These are phyloP conservation scores for Andrena hattorfiana DNA, from an alignment of 2,888 invertebrate species.

Conservation along the genomic window DNA sequence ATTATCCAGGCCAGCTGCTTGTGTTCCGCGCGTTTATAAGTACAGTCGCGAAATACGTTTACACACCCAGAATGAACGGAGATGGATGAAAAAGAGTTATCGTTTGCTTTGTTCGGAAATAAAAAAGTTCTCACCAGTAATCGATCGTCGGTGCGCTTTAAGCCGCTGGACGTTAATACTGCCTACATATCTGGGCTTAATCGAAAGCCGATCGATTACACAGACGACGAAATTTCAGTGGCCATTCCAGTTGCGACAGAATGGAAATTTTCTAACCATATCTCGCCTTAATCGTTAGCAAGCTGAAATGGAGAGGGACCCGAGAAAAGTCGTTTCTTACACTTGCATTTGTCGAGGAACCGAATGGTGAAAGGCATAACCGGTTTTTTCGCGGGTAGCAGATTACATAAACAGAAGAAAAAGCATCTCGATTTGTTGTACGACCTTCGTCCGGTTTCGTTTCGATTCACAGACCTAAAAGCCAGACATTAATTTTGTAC, in stretches of 20 bases:
- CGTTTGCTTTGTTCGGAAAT: neutral
- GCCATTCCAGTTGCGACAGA: too few species aligned
- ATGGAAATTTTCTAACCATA: neutral
- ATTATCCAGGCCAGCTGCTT: neutral
- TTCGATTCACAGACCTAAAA: slow-evolving; percentile 3
- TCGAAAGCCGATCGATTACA: too few species aligned
- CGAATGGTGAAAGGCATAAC: slow-evolving; percentile 47
- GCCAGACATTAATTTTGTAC: slow-evolving; percentile 13
- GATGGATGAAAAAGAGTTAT: neutral
- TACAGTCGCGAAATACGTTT: neutral
- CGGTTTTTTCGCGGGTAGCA: slow-evolving; percentile 37
- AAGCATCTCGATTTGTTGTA: slow-evolving; percentile 11
- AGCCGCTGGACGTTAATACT: neutral
- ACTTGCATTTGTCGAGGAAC: neutral
- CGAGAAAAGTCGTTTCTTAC: neutral
- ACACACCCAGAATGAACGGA: neutral
- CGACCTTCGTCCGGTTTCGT: slow-evolving; percentile 30
- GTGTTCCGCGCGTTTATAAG: neutral
- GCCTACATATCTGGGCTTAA: too few species aligned
- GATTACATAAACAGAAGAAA: slow-evolving; percentile 30
- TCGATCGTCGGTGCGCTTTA: neutral
- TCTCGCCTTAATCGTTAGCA: neutral
- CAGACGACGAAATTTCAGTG: too few species aligned
- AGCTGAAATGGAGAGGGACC: neutral
- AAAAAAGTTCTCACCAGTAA: neutral